These are phyloP conservation scores for Diadophis punctatus DNA, from an alignment of 2,113 vertebrate genomes.

Conservation along the genomic window DNA sequence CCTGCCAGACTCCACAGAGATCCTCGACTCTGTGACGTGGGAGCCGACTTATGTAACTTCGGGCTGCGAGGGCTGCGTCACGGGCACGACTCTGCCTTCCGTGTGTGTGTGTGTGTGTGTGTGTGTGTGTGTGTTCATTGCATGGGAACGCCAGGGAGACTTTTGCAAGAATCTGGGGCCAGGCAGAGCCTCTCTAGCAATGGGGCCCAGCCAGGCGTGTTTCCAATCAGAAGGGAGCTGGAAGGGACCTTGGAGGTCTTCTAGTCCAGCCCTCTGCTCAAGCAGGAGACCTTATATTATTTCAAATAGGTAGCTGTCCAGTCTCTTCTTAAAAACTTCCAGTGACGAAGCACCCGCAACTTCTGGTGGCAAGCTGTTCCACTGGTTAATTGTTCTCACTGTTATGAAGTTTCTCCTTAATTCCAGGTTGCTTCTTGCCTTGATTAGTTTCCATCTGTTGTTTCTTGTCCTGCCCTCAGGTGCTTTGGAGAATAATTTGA, in stretches of 20 bases:
- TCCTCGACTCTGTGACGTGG: background rate
- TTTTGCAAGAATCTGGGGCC: background rate
- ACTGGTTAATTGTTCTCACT: background rate
- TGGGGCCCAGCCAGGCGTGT: background rate
- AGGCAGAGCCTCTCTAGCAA: background rate
- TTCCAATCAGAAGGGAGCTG: background rate
- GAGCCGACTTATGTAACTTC: background rate
- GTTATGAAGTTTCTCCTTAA: background rate
- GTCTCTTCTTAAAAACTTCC: background rate
- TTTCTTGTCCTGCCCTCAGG: background rate
- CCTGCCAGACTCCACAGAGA: background rate
- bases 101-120: too few relatives aligned
- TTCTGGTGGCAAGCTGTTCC: background rate
- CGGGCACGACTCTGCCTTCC: accelerated
- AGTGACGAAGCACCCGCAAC: too few relatives aligned
- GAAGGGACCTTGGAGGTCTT: background rate
- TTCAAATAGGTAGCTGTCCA: too few relatives aligned
- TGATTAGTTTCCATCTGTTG: background rate
- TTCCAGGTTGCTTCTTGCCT: background rate
- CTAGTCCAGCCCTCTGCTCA: background rate
- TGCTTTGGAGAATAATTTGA: background rate
- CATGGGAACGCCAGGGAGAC: background rate
- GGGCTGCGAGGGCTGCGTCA: too few relatives aligned
- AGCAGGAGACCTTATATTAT: too few relatives aligned
- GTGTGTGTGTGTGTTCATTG: too few relatives aligned